Evolutionary conservation across 2,888 invertebrate species (phyloP), one percentile per base, ranked within the genome.

Genomic region (Sycophila texana): DNA sequence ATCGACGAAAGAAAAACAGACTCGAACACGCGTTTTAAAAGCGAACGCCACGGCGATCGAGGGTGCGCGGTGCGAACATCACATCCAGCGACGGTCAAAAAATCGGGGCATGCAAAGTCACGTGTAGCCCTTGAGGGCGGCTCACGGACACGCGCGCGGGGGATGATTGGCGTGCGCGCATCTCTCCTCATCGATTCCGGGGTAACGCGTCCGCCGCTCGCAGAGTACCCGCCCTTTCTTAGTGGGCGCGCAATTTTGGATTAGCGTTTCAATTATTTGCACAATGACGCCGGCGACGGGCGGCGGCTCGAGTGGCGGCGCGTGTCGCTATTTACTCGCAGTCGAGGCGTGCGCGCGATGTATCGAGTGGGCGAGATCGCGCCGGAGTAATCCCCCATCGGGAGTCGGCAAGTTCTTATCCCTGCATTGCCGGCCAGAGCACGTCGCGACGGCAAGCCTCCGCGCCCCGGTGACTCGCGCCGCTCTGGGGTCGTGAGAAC

Each of bases 211-310:
- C 7, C 65, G 4, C 84, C 82, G 79, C 81, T 67, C 80, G 77
- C 68, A 72, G 4, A 3, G 16, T 16, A 7, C 71, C 76, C 67
- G 61, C 74, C 16, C n/a, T 16, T 55, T 70, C 60, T 51, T 58
- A 14, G 73, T 66, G 77, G 71, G 77, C 80, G 82, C 79, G 82
- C 79, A 67, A 78, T n/a, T 47, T 67, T 77, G 87, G 90, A 90
- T 90, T 90, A 90, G 87, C 86, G 86, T 90, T 89, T 89, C 90
- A 89, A 89, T 90, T 89, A 89, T 90, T 90, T 89, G 86, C 84
- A 87, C 88, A 87, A 88, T 86, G 84, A 85, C 84, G 77, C 39
- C 12, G 61, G 22, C 30, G 4, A 18, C 47, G 30, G 51, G 53
- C 16, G 70, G 4, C 57, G 47, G 26, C 51, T 81, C 78, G 65